Conservation (phyloP, 1,140 invertebrate genomes). For the Zaprionus vittiger region DNA sequence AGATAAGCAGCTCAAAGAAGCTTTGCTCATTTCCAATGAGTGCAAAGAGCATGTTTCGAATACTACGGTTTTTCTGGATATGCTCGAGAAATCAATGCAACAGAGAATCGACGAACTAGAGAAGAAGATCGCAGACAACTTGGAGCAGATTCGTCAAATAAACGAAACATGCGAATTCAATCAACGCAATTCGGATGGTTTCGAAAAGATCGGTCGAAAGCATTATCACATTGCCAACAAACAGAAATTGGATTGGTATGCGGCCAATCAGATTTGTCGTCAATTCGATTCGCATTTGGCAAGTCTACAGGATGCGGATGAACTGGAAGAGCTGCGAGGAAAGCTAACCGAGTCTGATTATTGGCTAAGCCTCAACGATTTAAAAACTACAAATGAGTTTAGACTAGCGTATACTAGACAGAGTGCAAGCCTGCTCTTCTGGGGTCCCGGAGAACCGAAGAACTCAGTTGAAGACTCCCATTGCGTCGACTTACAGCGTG, state of each 20-base stretch:
- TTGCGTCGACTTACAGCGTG: background rate
- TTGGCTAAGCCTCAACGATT: background rate
- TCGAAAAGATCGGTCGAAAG: background rate
- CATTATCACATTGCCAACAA: background rate
- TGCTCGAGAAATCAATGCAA: background rate
- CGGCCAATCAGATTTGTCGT: background rate
- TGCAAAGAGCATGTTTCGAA: background rate
- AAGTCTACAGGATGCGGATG: background rate
- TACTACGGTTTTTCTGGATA: background rate
- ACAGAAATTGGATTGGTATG: background rate
- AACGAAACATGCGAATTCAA: slow-evolving; percentile 1
- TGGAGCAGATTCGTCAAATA: background rate
- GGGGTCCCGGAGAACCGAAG: background rate
- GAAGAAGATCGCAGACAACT: background rate
- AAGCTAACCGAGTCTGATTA: background rate
- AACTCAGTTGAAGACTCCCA: background rate
- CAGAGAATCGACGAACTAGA: background rate
- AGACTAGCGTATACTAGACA: background rate
- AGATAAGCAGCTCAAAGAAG: background rate
- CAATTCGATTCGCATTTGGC: background rate
- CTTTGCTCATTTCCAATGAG: too few relatives aligned
- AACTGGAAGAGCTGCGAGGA: background rate
- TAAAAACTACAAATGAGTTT: background rate
- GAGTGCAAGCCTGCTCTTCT: background rate
- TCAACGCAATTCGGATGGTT: background rate